These are phyloP conservation scores for Hyposoter didymator DNA, from an alignment of 2,888 invertebrate species.

Conservation along the genomic window DNA sequence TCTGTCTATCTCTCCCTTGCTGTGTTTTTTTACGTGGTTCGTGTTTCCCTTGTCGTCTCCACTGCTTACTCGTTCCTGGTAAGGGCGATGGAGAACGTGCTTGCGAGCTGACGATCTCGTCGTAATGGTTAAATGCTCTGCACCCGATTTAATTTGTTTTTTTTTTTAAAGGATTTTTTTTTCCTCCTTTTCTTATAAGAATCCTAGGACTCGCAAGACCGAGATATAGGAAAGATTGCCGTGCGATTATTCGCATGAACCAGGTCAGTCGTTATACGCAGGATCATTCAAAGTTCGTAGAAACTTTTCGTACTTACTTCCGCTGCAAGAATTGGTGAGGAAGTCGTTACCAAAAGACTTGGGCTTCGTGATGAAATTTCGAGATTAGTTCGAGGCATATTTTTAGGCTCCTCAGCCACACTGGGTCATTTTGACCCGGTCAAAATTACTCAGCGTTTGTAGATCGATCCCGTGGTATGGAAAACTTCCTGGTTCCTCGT, in stretches of 20 bases:
- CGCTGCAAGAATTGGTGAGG: background rate
- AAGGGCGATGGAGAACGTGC: background rate
- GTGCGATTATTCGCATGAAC: conserved; percentile 59
- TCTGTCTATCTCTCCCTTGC: background rate
- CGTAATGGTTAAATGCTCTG: conserved; percentile 42
- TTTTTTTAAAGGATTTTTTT: conserved; percentile 16
- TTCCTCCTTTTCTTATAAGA: conserved; percentile 3
- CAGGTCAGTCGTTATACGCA: conserved; percentile 14
- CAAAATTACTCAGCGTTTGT: background rate
- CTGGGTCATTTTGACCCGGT: too few relatives aligned
- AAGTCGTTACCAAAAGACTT: background rate
- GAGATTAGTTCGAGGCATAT: background rate
- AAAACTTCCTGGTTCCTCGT: background rate
- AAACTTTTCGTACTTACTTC: background rate
- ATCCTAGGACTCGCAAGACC: conserved; percentile 3
- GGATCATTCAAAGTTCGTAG: background rate
- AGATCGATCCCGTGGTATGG: background rate
- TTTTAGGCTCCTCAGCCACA: background rate
- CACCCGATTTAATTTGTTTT: conserved; percentile 19
- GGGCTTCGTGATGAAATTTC: background rate
- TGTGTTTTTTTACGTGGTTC: background rate
- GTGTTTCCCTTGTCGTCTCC: background rate
- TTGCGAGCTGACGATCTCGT: conserved; percentile 29
- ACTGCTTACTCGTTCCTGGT: background rate
- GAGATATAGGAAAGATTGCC: conserved; percentile 27